These are phyloP conservation scores for Mallateleia sp. DNA, from an alignment of 2,888 invertebrate species.

Conservation along the genomic window DNA sequence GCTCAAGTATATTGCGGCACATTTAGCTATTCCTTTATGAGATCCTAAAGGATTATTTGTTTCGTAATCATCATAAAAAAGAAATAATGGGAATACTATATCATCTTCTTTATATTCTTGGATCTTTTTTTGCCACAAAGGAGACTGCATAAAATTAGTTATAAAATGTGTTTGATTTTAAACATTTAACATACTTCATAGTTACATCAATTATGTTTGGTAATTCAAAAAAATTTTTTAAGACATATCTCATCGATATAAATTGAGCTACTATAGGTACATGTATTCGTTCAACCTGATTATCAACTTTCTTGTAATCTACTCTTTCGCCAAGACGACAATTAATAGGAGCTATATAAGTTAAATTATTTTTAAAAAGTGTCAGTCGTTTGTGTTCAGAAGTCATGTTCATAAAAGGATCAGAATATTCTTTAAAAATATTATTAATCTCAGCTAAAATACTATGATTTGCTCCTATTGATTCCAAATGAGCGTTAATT, in stretches of 20 bases:
- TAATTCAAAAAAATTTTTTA: slow-evolving; percentile 62
- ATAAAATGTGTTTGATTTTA: slow-evolving; percentile 43
- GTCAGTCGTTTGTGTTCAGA: too few species aligned
- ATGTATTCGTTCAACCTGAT: slow-evolving; percentile 10
- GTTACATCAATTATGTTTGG: slow-evolving; percentile 47
- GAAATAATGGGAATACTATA: too few species aligned
- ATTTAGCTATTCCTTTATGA: slow-evolving; percentile 59
- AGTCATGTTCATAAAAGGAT: too few species aligned
- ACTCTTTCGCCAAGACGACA: slow-evolving; percentile 39
- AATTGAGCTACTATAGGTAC: slow-evolving; percentile 40
- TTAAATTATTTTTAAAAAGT: too few species aligned
- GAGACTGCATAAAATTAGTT: slow-evolving; percentile 56
- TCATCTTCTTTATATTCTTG: slow-evolving; percentile 7
- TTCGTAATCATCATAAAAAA: too few species aligned
- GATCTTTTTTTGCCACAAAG: slow-evolving; percentile 48
- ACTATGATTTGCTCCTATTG: too few species aligned
- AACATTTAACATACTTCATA: slow-evolving; percentile 50
- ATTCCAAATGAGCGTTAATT: too few species aligned
- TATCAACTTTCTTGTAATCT: slow-evolving; percentile 44
- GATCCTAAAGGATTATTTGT: slow-evolving; percentile 70
- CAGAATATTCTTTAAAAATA: too few species aligned
- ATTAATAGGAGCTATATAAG: slow-evolving; percentile 37
- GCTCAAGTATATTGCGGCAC: slow-evolving; percentile 62
- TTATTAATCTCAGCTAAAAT: too few species aligned
- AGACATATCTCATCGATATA: slow-evolving; percentile 54